Evolutionary conservation across 2,888 invertebrate species (phyloP).

Genomic region (Chrysolina americana): DNA sequence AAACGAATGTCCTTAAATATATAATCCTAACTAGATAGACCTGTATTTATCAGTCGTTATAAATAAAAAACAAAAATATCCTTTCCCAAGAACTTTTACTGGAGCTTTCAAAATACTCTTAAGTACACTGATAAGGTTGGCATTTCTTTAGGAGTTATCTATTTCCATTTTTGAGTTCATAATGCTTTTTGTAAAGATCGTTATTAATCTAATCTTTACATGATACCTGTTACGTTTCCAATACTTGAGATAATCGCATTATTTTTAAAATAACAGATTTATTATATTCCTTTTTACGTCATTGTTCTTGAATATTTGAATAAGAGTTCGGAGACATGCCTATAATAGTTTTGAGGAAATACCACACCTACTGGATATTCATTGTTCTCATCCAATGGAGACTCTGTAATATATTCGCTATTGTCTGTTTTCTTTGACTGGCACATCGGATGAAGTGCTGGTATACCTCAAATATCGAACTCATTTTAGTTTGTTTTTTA

Average conservation of each 20-base stretch:
- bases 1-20: background rate
- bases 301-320: conserved; percentile 6
- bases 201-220: too few relatives aligned
- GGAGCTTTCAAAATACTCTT: conserved; percentile 10
- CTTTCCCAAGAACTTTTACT: background rate
- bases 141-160: background rate
- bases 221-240: background rate
- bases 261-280: background rate
- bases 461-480: too few relatives aligned
- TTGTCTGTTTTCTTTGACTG: background rate
- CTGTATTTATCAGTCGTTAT: too few relatives aligned
- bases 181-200: background rate
- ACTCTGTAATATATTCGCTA: background rate
- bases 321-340: background rate
- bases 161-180: background rate
- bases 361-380: conserved; percentile 11
- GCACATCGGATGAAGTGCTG: background rate
- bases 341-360: conserved; percentile 9
- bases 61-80: too few relatives aligned
- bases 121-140: background rate
- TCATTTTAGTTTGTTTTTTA: too few relatives aligned
- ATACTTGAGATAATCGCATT: background rate
- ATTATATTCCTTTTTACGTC: background rate
- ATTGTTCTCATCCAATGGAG: background rate
- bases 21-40: background rate